Evolutionary conservation across 2,113 vertebrate genomes (phyloP), one percentile per base, ranked within the genome.

Genomic region (Microtus ochrogaster): DNA sequence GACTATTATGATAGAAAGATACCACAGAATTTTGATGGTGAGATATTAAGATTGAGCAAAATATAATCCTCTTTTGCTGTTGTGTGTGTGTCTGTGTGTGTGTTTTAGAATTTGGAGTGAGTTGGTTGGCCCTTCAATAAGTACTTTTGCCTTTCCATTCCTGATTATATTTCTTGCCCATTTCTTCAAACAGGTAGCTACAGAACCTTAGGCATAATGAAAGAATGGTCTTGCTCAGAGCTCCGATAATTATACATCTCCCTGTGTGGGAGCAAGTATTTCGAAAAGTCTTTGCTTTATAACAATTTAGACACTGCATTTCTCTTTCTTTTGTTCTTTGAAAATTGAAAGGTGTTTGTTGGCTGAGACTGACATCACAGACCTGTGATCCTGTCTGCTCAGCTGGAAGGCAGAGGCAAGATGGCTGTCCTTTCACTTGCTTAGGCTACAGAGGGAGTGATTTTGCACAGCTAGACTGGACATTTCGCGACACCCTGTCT

Each of bases 1-100:
- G 9, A 55, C 2, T 2, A 14, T 0, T 28, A 3, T 5, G 3
- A 9, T 13, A 8, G 11, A 9, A 8, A 10, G 11, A 9, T 0
- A 12, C 10, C 16, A 24, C 2, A 49, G 33, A 72, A 52, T 22
- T 22, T 22, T 78, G 68, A 33, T 14, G 84, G 26, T 52, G 22
- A 47, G 0, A 14, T 33, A 55, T 74, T 82, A n/a, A 30, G 26
- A n/a, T 30, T 19, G 33, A 78, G 26, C 21, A 39, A 17, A 41
- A 39, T 5, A 22, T 24, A 88, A 11, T 44, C 5, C 16, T 58
- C 6, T 58, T 58, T 58, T 58, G 19, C 58, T 58, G 55, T 17
- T 55, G 55, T 55, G 55, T 55, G 55, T 55, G 55, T 55, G 55
- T 55, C 52, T 55, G 1, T 58, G 17, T 58, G 55, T 58, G 17